Percentiles rank a stretch among this genome's conserved stretches.
These are phyloP conservation scores for Philantomba maxwellii DNA, from an alignment of 2,113 vertebrate genomes.

Conservation along the genomic window DNA sequence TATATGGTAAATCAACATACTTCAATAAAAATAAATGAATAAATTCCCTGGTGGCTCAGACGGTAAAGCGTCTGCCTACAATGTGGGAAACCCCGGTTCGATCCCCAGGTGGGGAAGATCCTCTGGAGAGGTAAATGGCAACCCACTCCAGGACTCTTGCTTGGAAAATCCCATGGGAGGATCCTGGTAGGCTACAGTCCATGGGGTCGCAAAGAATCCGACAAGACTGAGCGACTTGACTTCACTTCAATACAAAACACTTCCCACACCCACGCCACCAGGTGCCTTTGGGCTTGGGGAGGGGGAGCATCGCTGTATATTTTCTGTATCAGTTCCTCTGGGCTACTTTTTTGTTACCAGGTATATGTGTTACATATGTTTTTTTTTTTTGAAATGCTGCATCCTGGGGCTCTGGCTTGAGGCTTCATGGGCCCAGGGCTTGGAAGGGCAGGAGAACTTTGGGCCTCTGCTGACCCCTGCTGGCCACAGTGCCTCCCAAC, in stretches of 20 bases:
- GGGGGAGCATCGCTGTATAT: background rate
- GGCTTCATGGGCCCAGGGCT: background rate
- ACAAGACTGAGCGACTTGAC: no score
- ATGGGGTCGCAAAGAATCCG: no score
- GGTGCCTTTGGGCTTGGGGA: no score
- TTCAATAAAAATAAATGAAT: background rate
- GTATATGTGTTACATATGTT: no score
- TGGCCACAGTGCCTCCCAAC: background rate
- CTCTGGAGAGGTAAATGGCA: no score
- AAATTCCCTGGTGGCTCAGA: background rate
- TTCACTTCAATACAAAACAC: background rate
- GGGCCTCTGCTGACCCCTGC: conserved; percentile 41
- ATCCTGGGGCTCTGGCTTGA: background rate
- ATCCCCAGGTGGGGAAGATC: no score
- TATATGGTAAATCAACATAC: background rate
- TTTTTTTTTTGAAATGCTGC: background rate
- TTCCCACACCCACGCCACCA: no score
- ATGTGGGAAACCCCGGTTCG: rapidly evolving
- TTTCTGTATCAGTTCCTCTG: background rate
- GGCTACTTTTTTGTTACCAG: background rate
- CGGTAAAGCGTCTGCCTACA: no score
- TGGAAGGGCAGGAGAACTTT: no score
- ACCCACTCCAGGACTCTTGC: no score
- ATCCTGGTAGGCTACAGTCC: no score
- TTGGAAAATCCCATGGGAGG: no score